These are phyloP conservation scores for Chloroclysta siterata DNA, from an alignment of 2,888 invertebrate genomes.

Conservation along the genomic window DNA sequence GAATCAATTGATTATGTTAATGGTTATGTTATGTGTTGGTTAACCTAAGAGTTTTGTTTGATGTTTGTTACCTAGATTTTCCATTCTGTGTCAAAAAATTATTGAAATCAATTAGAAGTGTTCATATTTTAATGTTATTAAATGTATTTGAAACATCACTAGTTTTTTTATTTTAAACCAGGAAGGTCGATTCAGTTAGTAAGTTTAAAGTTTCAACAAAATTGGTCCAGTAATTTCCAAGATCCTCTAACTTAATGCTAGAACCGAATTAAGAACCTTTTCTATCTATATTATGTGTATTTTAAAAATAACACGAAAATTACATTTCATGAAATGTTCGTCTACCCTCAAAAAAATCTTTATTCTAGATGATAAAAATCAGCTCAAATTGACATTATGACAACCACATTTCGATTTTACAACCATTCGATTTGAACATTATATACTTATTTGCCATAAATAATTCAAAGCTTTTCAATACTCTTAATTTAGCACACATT, in stretches of 20 bases:
- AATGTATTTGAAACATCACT: neutral
- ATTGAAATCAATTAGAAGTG: neutral
- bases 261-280: constrained; percentile 38
- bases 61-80: no score
- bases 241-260: constrained; percentile 35
- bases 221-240: constrained; percentile 37
- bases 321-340: neutral
- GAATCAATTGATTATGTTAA: no score
- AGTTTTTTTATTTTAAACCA: neutral
- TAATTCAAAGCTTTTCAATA: neutral
- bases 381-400: constrained; percentile 2
- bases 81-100: no score
- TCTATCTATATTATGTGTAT: constrained; percentile 5
- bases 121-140: neutral
- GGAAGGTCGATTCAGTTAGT: neutral
- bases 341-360: neutral
- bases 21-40: no score
- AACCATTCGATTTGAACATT: neutral
- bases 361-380: neutral
- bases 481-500: neutral
- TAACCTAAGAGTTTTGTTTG: no score
- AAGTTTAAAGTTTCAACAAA: constrained; percentile 13
- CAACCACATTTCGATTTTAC: constrained; percentile 3
- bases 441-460: neutral
- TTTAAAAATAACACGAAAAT: neutral